These are phyloP conservation scores for Calliscelio sp. DNA, from an alignment of 2,888 invertebrate species.

Conservation along the genomic window DNA sequence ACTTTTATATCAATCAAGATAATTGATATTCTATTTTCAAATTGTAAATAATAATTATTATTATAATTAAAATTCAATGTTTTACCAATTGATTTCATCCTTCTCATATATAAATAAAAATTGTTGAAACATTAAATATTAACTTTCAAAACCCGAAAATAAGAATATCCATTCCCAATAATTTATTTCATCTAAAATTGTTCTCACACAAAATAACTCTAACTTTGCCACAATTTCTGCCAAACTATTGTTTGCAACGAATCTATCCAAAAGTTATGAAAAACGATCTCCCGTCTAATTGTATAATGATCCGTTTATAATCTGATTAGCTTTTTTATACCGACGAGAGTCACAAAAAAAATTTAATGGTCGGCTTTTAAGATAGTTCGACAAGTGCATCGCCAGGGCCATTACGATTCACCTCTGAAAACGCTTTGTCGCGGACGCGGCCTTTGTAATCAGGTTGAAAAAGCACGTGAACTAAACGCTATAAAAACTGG, in stretches of 20 bases:
- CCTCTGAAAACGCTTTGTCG: background rate
- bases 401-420: background rate
- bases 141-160: too few relatives aligned
- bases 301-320: constrained; percentile 21
- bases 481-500: constrained; percentile 1
- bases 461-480: constrained; percentile 1
- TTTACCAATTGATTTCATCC: too few relatives aligned
- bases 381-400: background rate
- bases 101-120: too few relatives aligned
- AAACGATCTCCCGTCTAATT: constrained; percentile 12
- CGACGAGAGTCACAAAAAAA: background rate
- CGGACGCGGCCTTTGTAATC: constrained; percentile 1
- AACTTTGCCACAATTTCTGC: background rate
- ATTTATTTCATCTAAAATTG: too few relatives aligned
- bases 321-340: constrained; percentile 26
- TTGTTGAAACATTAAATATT: too few relatives aligned
- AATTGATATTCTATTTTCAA: too few relatives aligned
- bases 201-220: too few relatives aligned
- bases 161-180: too few relatives aligned
- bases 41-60: too few relatives aligned
- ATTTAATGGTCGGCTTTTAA: constrained; percentile 18
- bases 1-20: too few relatives aligned
- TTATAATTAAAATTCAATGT: too few relatives aligned
- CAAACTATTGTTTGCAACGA: too few relatives aligned
- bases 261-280: background rate